These are phyloP conservation scores for Leptoclinus maculatus DNA, from an alignment of 2,797 vertebrate genomes.

Conservation along the genomic window DNA sequence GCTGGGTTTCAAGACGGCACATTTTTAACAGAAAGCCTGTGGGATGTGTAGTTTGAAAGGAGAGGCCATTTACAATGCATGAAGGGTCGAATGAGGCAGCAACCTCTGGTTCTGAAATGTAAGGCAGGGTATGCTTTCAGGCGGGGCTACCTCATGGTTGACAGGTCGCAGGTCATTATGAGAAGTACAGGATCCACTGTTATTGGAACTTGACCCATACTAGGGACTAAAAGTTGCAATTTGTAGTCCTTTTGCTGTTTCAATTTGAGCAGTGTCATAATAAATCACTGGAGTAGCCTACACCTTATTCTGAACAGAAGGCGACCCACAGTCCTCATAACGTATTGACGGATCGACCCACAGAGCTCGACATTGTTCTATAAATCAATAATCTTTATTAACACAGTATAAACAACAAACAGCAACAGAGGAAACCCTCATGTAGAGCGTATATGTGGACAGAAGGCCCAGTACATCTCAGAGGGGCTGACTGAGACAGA, in stretches of 20 bases:
- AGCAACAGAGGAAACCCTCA: constrained; percentile 76
- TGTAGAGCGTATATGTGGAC: constrained; percentile 70
- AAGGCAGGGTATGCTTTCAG: background rate
- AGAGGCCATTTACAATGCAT: background rate
- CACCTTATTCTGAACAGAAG: background rate
- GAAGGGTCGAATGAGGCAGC: background rate
- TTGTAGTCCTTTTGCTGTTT: background rate
- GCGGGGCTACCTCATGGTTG: background rate
- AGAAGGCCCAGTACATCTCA: constrained; percentile 68
- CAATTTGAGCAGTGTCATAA: background rate
- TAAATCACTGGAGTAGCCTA: background rate
- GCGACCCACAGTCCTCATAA: background rate
- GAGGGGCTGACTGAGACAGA: constrained; percentile 71
- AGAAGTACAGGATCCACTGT: background rate
- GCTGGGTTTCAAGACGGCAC: background rate
- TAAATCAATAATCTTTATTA: constrained; percentile 86
- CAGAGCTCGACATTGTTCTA: constrained; percentile 66
- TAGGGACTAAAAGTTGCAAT: background rate
- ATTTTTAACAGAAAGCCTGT: background rate
- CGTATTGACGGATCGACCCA: constrained; percentile 39
- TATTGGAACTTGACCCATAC: background rate
- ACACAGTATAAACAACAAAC: constrained; percentile 87
- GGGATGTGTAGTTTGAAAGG: background rate
- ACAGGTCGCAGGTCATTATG: background rate
- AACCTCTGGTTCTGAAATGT: too few species aligned